Evolutionary conservation across 2,888 invertebrate species (phyloP).

Genomic region (Papilio demoleus): DNA sequence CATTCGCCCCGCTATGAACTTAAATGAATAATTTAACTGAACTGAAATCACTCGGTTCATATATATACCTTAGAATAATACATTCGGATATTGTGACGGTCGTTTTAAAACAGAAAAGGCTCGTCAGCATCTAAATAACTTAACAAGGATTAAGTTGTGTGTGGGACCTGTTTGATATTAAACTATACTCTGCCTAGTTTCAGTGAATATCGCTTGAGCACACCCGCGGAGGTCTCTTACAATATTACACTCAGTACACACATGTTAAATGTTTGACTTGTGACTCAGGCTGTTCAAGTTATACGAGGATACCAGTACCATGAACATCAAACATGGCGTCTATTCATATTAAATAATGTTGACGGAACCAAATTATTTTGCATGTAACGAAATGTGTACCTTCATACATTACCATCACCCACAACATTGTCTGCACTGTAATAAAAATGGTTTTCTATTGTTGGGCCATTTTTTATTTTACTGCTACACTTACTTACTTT

Average conservation of each 20-base stretch:
- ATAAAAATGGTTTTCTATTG: not conserved
- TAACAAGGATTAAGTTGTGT: conserved; percentile 14
- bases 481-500: too few relatives aligned
- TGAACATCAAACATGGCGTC: not conserved
- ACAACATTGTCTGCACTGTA: not conserved
- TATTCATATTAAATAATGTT: not conserved
- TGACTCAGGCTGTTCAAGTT: not conserved
- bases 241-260: not conserved
- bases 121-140: conserved; percentile 5
- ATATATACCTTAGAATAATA: not conserved
- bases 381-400: too few relatives aligned
- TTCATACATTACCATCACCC: not conserved
- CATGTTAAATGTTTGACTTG: not conserved
- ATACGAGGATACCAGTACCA: not conserved
- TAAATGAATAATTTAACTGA: not conserved
- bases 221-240: not conserved
- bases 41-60: not conserved
- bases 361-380: not conserved
- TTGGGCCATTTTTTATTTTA: not conserved
- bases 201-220: not conserved
- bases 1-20: not conserved
- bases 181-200: not conserved
- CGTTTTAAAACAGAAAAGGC: not conserved
- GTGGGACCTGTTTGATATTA: conserved; percentile 18
- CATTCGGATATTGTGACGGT: too few relatives aligned